These are phyloP conservation scores for Gymnosoma rotundatum DNA, from an alignment of 2,888 invertebrate species.

Conservation along the genomic window DNA sequence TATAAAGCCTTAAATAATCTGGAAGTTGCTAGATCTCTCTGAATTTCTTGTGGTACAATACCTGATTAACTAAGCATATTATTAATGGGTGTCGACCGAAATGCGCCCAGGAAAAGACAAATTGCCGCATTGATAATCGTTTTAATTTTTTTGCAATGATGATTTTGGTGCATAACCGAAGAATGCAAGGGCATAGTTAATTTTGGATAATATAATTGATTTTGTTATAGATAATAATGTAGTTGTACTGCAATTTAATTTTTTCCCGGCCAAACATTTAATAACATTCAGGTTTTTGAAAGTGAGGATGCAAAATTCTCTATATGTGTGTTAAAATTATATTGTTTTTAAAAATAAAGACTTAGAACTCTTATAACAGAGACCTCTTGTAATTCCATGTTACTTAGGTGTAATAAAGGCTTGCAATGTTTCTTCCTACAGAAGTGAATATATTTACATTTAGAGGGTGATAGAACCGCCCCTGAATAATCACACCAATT, in stretches of 20 bases:
- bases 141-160: too few relatives aligned
- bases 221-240: slow-evolving; percentile 19
- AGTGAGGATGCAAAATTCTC: too few relatives aligned
- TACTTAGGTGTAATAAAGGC: too few relatives aligned
- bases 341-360: too few relatives aligned
- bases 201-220: slow-evolving; percentile 18
- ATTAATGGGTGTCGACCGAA: slow-evolving; percentile 10
- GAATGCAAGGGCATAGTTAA: slow-evolving; percentile 7
- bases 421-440: slow-evolving; percentile 4
- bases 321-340: too few relatives aligned
- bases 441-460: slow-evolving; percentile 20
- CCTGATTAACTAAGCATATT: slow-evolving; percentile 1
- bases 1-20: too few relatives aligned
- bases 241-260: background rate
- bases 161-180: background rate
- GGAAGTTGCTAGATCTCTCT: background rate
- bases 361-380: too few relatives aligned
- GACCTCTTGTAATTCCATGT: too few relatives aligned
- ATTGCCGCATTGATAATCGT: too few relatives aligned
- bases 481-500: slow-evolving; percentile 17
- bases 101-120: background rate
- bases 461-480: too few relatives aligned
- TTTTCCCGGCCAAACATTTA: too few relatives aligned
- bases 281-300: too few relatives aligned
- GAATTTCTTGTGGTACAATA: background rate